A percentile compares a stretch with the other conserved stretches of the same genome.
Conservation (phyloP, 2,888 invertebrate genomes). For the Caenorhabditis angaria region DNA sequence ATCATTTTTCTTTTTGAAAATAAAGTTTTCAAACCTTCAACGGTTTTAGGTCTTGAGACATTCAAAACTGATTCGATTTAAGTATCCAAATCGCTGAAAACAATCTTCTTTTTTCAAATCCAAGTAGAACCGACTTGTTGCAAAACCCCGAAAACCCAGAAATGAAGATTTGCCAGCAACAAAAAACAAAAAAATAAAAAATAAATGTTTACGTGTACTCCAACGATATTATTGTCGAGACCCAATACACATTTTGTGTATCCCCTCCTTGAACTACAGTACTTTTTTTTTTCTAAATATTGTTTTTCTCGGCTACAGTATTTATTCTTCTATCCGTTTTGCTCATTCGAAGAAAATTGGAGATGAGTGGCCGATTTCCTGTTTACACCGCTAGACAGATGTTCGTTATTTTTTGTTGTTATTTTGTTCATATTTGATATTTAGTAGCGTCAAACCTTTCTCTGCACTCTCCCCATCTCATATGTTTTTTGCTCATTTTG, state of each 20-base stretch:
- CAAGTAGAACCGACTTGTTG: background rate
- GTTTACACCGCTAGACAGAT: background rate
- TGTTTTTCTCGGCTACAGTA: too few species aligned
- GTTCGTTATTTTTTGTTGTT: background rate
- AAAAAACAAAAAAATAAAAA: too few species aligned
- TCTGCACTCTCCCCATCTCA: background rate
- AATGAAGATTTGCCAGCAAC: too few species aligned
- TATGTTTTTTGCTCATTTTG: background rate
- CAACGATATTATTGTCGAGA: background rate
- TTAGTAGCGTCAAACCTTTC: constrained; percentile 1
- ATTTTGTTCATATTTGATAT: background rate
- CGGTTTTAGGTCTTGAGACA: background rate
- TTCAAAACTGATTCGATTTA: background rate
- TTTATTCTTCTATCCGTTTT: too few species aligned
- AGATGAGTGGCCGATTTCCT: background rate
- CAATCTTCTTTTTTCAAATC: background rate
- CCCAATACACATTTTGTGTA: background rate
- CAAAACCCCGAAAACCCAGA: background rate
- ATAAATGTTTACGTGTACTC: background rate
- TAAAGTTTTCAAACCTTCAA: background rate
- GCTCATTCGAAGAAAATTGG: background rate
- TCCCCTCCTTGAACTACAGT: background rate
- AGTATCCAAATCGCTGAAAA: background rate
- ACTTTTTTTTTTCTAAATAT: background rate
- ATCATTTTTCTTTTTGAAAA: background rate